These are phyloP conservation scores for Buathra laborator DNA, from an alignment of 2,888 invertebrate species.

Conservation along the genomic window DNA sequence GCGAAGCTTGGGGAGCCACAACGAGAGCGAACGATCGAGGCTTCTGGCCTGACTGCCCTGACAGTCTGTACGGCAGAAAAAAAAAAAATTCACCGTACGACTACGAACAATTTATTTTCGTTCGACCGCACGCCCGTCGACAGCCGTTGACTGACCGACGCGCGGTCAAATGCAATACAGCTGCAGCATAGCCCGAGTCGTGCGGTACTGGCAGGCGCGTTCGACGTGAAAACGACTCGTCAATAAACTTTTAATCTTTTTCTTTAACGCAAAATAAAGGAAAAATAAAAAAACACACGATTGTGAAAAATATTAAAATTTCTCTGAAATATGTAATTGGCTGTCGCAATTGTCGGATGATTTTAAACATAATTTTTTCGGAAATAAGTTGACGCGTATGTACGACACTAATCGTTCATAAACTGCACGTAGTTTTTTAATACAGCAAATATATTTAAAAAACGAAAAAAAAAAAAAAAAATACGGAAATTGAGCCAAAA, in stretches of 20 bases:
- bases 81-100: conserved; percentile 38
- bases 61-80: conserved; percentile 6
- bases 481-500: too few relatives aligned
- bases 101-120: conserved; percentile 68
- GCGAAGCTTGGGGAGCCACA: background rate
- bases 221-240: conserved; percentile 59
- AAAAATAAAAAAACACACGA: conserved; percentile 28
- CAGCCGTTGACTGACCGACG: conserved; percentile 67
- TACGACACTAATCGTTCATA: too few relatives aligned
- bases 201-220: conserved; percentile 48
- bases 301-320: background rate
- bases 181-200: conserved; percentile 8
- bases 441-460: too few relatives aligned
- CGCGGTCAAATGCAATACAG: conserved; percentile 46
- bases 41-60: background rate
- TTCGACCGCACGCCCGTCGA: conserved; percentile 60
- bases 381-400: too few relatives aligned
- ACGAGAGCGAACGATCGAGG: conserved; percentile 45
- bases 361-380: too few relatives aligned
- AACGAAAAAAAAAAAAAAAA: too few relatives aligned
- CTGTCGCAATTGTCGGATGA: too few relatives aligned
- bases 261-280: conserved; percentile 24
- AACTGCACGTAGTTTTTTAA: too few relatives aligned
- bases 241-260: conserved; percentile 60
- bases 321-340: too few relatives aligned